Base-by-base conservation (phyloP, 1,140 invertebrate genomes). In the Drosophila rufa region DNA sequence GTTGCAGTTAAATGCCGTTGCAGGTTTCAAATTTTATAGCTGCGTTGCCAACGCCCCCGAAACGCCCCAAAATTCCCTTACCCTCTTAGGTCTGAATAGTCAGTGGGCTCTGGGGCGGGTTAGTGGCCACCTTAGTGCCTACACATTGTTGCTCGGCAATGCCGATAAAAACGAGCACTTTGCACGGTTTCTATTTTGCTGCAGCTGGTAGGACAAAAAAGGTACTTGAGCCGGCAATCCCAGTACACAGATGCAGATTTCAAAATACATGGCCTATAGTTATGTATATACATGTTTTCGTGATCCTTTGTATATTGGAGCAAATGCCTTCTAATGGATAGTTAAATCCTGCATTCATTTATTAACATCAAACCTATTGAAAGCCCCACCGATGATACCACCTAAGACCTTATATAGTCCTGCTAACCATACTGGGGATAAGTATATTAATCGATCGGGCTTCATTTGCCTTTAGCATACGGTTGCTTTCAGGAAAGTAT, bases 1-100 rank as follows among this genome's bases (percentile, higher is more conserved):
- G 48, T 27, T 66, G 75, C 66, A 79, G 42, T 80, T 47, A 60
- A 79, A 64, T 75, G 80, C 68, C 75, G 75, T 82, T 67, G 58
- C 75, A 45, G 59, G 33, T 67, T 62, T 53, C n/a, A 47, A 48
- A 73, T 73, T 69, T 65, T 67, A 64, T 47, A 22, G 55, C 48
- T 25, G 36, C 60, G 19, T 60, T 51, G 61, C 42, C 51, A 62
- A 66, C 73, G 43, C 46, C 60, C 48, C 36, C 42, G 22, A 19
- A 33, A 64, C 33, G 12, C 25, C 42, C 46, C 51, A 30, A 33
- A 33, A 15, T n/a, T 15, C n/a, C 38, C 4, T 36, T 17, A 30
- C 15, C 43, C 3, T 12, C 12, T 12, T 15, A n/a, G 12, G n/a
- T 36, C 33, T 11, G 33, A 7, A 38, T 12, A 22, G 12, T 22